Evolutionary conservation across 2,888 invertebrate genomes (phyloP).

Genomic region (Cylindroiulus punctatus): DNA sequence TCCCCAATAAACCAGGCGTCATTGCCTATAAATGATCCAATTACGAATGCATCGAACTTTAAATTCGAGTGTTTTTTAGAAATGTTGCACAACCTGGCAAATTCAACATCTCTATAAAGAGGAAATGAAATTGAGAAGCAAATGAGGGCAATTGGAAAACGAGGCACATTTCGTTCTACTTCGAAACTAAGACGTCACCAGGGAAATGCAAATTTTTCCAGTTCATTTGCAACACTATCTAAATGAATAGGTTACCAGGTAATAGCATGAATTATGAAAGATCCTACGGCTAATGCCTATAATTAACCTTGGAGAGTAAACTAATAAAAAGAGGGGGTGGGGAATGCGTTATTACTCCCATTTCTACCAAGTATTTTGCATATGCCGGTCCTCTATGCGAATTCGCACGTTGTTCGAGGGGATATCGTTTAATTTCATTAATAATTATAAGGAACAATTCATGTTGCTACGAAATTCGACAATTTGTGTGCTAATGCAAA

Average conservation of each 20-base stretch:
- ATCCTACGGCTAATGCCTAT: conserved; percentile 27
- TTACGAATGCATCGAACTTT: background rate
- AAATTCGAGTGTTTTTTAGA: background rate
- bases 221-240: conserved; percentile 37
- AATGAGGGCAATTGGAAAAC: conserved; percentile 12
- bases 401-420: background rate
- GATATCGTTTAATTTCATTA: conserved; percentile 42
- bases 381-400: background rate
- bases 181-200: conserved; percentile 12
- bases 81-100: background rate
- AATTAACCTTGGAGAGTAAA: conserved; percentile 29
- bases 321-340: background rate
- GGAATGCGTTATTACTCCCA: background rate
- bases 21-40: background rate
- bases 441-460: conserved; percentile 5
- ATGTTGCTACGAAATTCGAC: background rate
- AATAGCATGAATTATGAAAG: conserved; percentile 35
- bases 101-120: background rate
- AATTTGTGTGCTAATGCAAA: background rate
- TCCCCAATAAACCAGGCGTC: background rate
- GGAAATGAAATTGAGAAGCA: background rate
- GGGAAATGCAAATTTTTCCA: conserved; percentile 35
- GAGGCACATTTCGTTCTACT: background rate
- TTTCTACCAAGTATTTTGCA: background rate
- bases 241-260: conserved; percentile 47